Conservation (phyloP, 2,113 vertebrate genomes). For the Orientallactaga bullata region DNA sequence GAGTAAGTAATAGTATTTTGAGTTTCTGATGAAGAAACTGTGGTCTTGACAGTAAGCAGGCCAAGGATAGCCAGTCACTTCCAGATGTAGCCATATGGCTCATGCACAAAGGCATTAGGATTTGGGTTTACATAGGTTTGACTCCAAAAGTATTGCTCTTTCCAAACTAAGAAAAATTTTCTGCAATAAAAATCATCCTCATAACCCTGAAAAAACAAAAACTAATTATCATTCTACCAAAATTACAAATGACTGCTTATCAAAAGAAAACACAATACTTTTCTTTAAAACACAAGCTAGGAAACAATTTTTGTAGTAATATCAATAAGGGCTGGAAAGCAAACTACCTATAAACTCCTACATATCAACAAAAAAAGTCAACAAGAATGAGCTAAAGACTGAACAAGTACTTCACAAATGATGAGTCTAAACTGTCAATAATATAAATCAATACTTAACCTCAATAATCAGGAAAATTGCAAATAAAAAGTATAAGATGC, state of each 20-base stretch:
- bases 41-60: not conserved
- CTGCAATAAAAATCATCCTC: conserved; percentile 16
- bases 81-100: not conserved
- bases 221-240: not conserved
- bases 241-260: conserved; percentile 5
- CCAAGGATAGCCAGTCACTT: not conserved
- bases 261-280: conserved; percentile 7
- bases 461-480: conserved; percentile 24
- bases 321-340: not conserved
- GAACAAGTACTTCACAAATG: conserved; percentile 32
- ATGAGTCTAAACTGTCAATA: not conserved
- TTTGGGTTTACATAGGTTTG: not conserved
- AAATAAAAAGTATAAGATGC: conserved; percentile 41
- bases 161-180: conserved; percentile 5
- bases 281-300: not conserved
- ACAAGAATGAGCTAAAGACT: not conserved
- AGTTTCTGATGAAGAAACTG: not conserved
- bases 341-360: conserved; percentile 33
- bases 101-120: not conserved
- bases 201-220: conserved; percentile 41
- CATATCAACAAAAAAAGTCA: conserved; percentile 39
- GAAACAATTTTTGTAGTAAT: not conserved
- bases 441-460: not conserved
- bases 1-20: not conserved
- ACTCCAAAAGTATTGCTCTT: conserved; percentile 10